These are phyloP conservation scores for Cirrhinus mrigala DNA, from an alignment of 2,797 vertebrate species.

Conservation along the genomic window DNA sequence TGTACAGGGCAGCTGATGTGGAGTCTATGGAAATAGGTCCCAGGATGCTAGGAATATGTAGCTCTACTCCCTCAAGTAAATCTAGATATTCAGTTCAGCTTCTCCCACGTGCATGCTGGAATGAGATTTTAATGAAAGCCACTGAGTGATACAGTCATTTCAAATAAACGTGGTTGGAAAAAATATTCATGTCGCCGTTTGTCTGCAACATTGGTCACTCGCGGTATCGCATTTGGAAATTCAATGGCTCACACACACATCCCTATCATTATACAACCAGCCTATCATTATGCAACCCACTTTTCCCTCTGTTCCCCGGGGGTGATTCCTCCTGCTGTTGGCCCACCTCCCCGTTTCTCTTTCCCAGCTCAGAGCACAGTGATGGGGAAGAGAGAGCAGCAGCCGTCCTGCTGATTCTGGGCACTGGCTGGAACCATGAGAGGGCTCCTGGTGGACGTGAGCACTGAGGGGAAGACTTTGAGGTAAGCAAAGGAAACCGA, in stretches of 20 bases:
- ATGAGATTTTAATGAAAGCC: conserved; percentile 61
- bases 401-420: conserved; percentile 27
- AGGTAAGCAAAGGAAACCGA: conserved; percentile 34
- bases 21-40: conserved; percentile 74
- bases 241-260: background rate
- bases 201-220: conserved; percentile 42
- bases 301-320: conserved; percentile 47
- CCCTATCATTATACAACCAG: conserved; percentile 42
- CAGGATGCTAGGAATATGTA: conserved; percentile 58
- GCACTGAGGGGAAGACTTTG: conserved; percentile 25
- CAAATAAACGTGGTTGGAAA: conserved; percentile 46
- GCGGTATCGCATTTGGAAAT: conserved; percentile 47
- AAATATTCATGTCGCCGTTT: conserved; percentile 42
- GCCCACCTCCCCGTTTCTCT: conserved; percentile 21
- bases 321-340: conserved; percentile 39
- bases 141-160: conserved; percentile 57
- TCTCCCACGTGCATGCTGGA: conserved; percentile 37
- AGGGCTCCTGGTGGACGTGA: conserved; percentile 30
- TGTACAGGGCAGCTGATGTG: conserved; percentile 69
- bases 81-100: conserved; percentile 49
- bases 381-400: conserved; percentile 33
- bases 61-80: conserved; percentile 49
- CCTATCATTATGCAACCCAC: conserved; percentile 49
- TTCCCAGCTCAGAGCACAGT: conserved; percentile 39
- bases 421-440: conserved; percentile 31